A percentile compares a stretch with the other conserved stretches of the same genome.
phyloP scores from a whole-genome alignment of 2,888 invertebrate genomes.

The Scelioninae gen. 1 region DNA sequence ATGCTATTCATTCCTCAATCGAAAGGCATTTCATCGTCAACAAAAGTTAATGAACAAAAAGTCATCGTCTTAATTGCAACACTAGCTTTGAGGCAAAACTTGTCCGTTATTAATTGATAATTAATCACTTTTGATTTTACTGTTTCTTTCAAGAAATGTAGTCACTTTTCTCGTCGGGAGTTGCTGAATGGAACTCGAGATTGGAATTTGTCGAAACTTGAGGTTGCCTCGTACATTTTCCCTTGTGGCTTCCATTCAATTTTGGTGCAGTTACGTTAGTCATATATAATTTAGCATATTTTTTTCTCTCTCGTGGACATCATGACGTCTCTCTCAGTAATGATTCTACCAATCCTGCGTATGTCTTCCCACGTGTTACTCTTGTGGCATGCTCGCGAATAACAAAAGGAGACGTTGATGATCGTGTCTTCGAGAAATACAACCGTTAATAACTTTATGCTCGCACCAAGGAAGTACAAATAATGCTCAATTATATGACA shows the following conservation, averaged over 20 bases:
- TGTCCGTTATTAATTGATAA: slow-evolving; percentile 32
- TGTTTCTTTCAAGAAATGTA: neutral
- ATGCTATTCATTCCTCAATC: slow-evolving; percentile 8
- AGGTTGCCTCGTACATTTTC: too few relatives aligned
- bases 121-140: slow-evolving; percentile 46
- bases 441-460: slow-evolving; percentile 68
- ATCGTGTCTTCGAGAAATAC: slow-evolving; percentile 58
- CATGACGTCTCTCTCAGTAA: slow-evolving; percentile 34
- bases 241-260: slow-evolving; percentile 9
- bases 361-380: slow-evolving; percentile 60
- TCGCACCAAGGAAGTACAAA: slow-evolving; percentile 59
- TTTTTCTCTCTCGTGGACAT: neutral
- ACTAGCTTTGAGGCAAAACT: slow-evolving; percentile 16
- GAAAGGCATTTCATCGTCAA: slow-evolving; percentile 36
- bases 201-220: neutral
- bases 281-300: slow-evolving; percentile 12
- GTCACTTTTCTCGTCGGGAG: too few relatives aligned
- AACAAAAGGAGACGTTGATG: slow-evolving; percentile 65
- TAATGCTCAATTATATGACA: slow-evolving; percentile 56
- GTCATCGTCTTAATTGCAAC: slow-evolving; percentile 50
- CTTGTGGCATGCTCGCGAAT: slow-evolving; percentile 49
- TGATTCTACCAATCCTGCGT: slow-evolving; percentile 53
- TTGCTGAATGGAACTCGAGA: neutral
- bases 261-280: slow-evolving; percentile 31
- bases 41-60: slow-evolving; percentile 29